A percentile compares a stretch with the other conserved stretches of the same genome.
Evolutionary conservation across 1,140 invertebrate species (phyloP).

Genomic region (Polypedilum pembai): DNA sequence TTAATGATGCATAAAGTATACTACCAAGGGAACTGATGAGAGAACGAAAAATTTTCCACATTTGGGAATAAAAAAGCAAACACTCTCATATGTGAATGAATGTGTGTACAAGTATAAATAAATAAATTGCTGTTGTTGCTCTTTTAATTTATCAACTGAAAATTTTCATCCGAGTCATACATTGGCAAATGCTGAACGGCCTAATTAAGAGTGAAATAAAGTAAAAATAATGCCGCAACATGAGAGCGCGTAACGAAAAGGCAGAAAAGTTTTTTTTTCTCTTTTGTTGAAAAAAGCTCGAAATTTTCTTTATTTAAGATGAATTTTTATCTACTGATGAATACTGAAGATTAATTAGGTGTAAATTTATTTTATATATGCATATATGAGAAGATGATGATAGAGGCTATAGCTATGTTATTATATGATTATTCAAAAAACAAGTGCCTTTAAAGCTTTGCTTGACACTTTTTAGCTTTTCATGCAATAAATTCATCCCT

Average conservation of each 20-base stretch:
- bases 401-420: too few species aligned
- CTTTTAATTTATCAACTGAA: too few species aligned
- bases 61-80: background rate
- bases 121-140: too few species aligned
- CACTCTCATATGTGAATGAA: conserved; percentile 15
- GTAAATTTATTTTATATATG: background rate
- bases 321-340: background rate
- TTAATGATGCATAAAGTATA: background rate
- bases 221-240: background rate
- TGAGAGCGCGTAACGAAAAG: background rate
- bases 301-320: background rate
- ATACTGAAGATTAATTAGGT: conserved; percentile 13
- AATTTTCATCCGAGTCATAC: background rate
- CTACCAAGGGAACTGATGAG: too few species aligned
- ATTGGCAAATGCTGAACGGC: background rate
- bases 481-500: conserved; percentile 6
- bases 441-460: background rate
- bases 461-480: conserved; percentile 6
- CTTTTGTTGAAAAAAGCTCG: background rate
- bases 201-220: background rate
- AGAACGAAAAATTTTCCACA: too few species aligned
- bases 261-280: background rate
- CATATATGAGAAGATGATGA: too few species aligned
- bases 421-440: background rate
- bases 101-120: too few species aligned